Evolutionary conservation across 2,797 vertebrate genomes (phyloP).

Genomic region (Falco berigora): DNA sequence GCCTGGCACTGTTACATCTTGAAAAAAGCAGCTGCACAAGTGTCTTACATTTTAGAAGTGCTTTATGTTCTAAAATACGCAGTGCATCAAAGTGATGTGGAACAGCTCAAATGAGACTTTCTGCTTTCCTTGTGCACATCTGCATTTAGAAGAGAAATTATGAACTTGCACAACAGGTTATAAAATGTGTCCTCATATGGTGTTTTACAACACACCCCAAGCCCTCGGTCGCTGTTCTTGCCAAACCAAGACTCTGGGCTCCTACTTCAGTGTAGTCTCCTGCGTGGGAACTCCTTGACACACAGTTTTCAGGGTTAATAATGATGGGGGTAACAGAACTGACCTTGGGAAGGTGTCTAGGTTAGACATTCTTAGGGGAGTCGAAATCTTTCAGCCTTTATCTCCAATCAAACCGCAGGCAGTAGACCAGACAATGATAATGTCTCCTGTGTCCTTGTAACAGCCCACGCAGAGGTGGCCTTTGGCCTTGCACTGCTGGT

Average conservation of each 20-base stretch:
- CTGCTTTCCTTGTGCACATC: neutral
- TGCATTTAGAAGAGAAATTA: neutral
- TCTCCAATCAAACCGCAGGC: neutral
- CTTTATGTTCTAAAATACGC: constrained; percentile 5
- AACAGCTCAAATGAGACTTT: neutral
- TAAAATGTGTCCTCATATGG: neutral
- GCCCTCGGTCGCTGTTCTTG: rapidly evolving
- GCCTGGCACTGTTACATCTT: neutral
- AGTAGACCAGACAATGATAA: neutral
- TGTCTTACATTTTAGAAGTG: neutral
- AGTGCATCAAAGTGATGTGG: neutral
- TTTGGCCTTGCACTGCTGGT: neutral
- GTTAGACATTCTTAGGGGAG: neutral
- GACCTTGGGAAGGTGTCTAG: neutral
- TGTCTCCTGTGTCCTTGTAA: neutral
- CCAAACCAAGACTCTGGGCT: neutral
- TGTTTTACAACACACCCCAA: neutral
- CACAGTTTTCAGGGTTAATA: neutral
- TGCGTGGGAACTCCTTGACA: neutral
- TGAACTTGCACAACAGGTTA: neutral
- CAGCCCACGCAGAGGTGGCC: neutral
- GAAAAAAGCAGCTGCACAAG: neutral
- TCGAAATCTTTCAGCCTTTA: neutral
- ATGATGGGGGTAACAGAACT: neutral
- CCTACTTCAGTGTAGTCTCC: neutral